Evolutionary conservation across 2,888 invertebrate genomes (phyloP).

Genomic region (Hydriomena furcata): DNA sequence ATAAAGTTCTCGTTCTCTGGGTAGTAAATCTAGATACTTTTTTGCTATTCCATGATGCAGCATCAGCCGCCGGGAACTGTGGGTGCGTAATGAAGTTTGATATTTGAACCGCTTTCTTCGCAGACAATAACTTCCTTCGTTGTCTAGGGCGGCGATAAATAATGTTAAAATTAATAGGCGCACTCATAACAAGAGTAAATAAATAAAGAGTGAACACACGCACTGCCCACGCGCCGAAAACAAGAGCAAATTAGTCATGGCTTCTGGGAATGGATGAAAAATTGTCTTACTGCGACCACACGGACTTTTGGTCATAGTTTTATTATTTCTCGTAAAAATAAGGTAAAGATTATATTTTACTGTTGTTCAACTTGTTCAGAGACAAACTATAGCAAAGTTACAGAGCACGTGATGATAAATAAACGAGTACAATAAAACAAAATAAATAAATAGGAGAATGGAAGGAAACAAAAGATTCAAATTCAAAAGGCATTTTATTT

Average conservation of each 20-base stretch:
- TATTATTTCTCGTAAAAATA: no score
- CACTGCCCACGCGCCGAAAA: conserved; percentile 35
- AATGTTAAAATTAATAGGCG: conserved; percentile 34
- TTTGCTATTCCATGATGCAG: not conserved
- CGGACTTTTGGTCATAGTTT: not conserved
- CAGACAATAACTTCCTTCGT: conserved; percentile 52
- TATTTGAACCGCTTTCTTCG: conserved; percentile 44
- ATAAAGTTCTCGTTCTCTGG: not conserved
- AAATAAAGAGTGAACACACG: conserved; percentile 30
- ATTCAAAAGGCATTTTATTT: no score
- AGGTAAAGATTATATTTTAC: no score
- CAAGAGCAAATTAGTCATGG: conserved; percentile 36
- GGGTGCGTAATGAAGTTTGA: conserved; percentile 35
- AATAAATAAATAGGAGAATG: no score
- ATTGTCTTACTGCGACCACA: conserved; percentile 2
- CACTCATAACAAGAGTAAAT: conserved; percentile 31
- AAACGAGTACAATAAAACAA: no score
- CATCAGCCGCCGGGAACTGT: conserved; percentile 1
- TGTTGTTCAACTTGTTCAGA: no score
- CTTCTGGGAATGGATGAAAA: conserved; percentile 35
- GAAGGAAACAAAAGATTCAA: no score
- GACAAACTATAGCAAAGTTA: no score
- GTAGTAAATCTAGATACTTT: not conserved
- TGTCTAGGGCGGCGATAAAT: conserved; percentile 36
- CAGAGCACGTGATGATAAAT: no score